Base-by-base conservation (phyloP, 2,113 vertebrate genomes). In the Entosphenus tridentatus region DNA sequence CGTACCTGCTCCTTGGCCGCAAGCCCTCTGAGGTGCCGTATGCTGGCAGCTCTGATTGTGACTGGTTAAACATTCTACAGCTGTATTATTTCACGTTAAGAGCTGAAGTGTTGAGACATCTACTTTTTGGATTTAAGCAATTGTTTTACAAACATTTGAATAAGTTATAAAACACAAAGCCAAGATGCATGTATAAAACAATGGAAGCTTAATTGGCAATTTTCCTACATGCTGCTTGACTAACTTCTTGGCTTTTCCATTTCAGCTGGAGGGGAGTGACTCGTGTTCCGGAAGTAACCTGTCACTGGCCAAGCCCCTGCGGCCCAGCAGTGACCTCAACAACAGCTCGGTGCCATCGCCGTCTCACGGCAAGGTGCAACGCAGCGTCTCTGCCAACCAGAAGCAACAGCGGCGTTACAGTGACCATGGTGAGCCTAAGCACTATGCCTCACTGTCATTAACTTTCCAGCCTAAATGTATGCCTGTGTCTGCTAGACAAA, bases 321-420 rank as follows among this genome's bases (percentile, higher is more conserved):
- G 89, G 70, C 92, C 93, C 55, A 89, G 85, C 79, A 95, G 89
- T 0, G 92, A 98, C 80, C 81, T 93, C 73, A 98, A 95, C 82
- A 96, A 90, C 80, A 95, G 90, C 75, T 88, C 85, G 2, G 82
- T 85, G 58, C 83, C 87, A 76, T 96, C 92, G n/a, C 92, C 93
- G 0, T 89, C 89, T 67, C 93, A 98, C 80, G 81, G 91, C 80
- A 96, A 95, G 79, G 93, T 96, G 75, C 91, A 93, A 7, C 81
- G 89, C 74, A 98, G 90, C 78, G 86, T 89, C 79, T 98, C 93
- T 0, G 87, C 89, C 70, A 96, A 89, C 73, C 93, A 98, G 85
- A 98, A 98, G 69, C 62, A 65, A 65, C 93, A 96, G 70, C 84
- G 92, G 10, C 87, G 93, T 67, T 98, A 89, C 81, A 98, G 93